Percentiles rank a stretch among this genome's conserved stretches.
These are phyloP conservation scores for Helostoma temminkii DNA, from an alignment of 2,797 vertebrate genomes.

Conservation along the genomic window DNA sequence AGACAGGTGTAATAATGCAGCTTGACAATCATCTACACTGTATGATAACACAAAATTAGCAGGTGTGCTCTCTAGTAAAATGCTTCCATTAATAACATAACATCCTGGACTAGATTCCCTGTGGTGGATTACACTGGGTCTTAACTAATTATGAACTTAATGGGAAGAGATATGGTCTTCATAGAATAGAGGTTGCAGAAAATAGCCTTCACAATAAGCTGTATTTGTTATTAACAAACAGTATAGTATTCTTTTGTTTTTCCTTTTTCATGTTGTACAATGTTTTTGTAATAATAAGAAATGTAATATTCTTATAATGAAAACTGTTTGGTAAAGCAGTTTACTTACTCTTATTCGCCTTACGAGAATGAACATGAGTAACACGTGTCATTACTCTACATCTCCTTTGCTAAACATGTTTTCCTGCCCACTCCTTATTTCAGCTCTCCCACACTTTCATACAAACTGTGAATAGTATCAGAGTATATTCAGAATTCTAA, in stretches of 20 bases:
- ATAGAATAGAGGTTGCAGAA: background rate
- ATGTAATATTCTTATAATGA: no score
- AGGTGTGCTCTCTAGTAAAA: slow-evolving; percentile 64
- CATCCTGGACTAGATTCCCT: slow-evolving; percentile 65
- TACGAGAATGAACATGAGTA: no score
- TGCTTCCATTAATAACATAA: slow-evolving; percentile 63
- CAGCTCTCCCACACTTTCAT: slow-evolving; percentile 43
- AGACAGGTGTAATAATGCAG: slow-evolving; percentile 68
- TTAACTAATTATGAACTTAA: slow-evolving; percentile 67
- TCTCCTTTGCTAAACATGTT: slow-evolving; percentile 38
- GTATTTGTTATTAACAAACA: no score
- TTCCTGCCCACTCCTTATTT: slow-evolving; percentile 43
- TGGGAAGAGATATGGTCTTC: slow-evolving; percentile 37
- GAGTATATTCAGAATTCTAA: slow-evolving; percentile 62
- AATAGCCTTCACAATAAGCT: background rate
- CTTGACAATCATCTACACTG: slow-evolving; percentile 61
- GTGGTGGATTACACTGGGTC: slow-evolving; percentile 66
- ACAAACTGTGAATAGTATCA: slow-evolving; percentile 41
- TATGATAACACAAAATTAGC: slow-evolving; percentile 62
- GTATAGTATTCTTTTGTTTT: no score
- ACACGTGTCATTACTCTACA: slow-evolving; percentile 35
- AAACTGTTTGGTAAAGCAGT: background rate
- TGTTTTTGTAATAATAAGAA: background rate
- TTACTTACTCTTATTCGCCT: no score
- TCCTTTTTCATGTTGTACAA: no score